A percentile compares a stretch with the other conserved stretches of the same genome.
Evolutionary conservation across 2,113 vertebrate genomes (phyloP).

Genomic region (Bubalus kerabau): DNA sequence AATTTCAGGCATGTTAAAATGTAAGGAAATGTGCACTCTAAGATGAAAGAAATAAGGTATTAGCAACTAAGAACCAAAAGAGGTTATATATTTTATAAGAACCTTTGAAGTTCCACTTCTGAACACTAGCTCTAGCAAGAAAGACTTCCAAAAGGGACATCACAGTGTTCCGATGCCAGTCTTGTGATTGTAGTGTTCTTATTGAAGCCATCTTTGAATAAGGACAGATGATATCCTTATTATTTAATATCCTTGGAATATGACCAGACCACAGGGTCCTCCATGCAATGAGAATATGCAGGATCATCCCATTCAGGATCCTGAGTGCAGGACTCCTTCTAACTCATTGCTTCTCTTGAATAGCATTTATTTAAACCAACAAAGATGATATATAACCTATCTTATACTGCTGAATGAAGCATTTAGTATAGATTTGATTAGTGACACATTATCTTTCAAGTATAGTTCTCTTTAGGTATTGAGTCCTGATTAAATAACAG

Average conservation of each 20-base stretch:
- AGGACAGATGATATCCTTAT: background rate
- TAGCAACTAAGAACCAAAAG: background rate
- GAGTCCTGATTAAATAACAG: background rate
- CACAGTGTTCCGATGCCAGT: background rate
- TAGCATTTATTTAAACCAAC: background rate
- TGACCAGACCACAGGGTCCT: background rate
- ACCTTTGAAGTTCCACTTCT: background rate
- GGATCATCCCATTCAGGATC: background rate
- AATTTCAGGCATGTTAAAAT: background rate
- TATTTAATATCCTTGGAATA: background rate
- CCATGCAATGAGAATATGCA: too few relatives aligned
- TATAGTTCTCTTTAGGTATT: background rate
- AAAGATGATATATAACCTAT: background rate
- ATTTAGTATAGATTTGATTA: background rate
- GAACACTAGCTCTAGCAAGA: background rate
- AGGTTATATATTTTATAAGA: background rate
- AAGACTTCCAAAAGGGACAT: background rate
- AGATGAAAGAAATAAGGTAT: background rate
- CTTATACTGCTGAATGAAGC: background rate
- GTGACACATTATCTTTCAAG: background rate
- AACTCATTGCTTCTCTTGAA: background rate
- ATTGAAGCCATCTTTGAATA: background rate
- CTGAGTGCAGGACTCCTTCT: background rate
- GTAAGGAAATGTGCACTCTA: background rate
- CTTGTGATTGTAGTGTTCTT: background rate